These are phyloP conservation scores for Noctua janthina DNA, from an alignment of 2,888 invertebrate species.

Conservation along the genomic window DNA sequence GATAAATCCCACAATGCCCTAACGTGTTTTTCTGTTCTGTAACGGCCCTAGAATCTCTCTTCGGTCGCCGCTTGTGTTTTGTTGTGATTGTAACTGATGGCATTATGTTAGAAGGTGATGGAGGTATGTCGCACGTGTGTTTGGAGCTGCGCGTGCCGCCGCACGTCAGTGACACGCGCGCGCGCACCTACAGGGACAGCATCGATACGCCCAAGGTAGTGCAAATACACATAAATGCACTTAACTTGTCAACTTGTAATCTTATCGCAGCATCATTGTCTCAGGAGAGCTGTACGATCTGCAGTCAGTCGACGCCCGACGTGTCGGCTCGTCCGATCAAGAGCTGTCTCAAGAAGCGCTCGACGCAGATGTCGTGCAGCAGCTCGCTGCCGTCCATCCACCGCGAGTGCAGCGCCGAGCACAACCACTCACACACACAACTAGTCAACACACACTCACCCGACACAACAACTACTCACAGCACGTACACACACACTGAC, in stretches of 20 bases:
- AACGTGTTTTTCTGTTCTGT: background rate
- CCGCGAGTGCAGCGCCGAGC: conserved; percentile 69
- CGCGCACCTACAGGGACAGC: conserved; percentile 75
- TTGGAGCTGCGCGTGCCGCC: conserved; percentile 88
- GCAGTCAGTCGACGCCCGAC: conserved; percentile 85
- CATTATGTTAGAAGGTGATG: background rate
- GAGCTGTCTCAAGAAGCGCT: conserved; percentile 86
- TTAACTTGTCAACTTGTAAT: background rate
- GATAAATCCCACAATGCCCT: too few relatives aligned
- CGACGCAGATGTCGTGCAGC: conserved; percentile 76
- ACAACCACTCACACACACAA: conserved; percentile 73
- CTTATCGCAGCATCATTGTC: background rate
- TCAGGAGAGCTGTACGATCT: conserved; percentile 83
- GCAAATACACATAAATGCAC: too few relatives aligned
- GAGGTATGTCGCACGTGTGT: conserved; percentile 84
- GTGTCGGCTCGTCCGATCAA: conserved; percentile 85
- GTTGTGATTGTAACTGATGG: background rate
- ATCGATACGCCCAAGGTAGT: conserved; percentile 77
- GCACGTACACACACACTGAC: conserved; percentile 84
- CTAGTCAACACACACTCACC: conserved; percentile 74
- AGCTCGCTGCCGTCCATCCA: conserved; percentile 83
- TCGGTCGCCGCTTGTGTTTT: background rate
- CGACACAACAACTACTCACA: conserved; percentile 81
- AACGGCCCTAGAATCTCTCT: background rate
- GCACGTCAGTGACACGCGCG: conserved; percentile 64